Evolutionary conservation across 2,888 invertebrate species (phyloP).

Genomic region (Xestia xanthographa): DNA sequence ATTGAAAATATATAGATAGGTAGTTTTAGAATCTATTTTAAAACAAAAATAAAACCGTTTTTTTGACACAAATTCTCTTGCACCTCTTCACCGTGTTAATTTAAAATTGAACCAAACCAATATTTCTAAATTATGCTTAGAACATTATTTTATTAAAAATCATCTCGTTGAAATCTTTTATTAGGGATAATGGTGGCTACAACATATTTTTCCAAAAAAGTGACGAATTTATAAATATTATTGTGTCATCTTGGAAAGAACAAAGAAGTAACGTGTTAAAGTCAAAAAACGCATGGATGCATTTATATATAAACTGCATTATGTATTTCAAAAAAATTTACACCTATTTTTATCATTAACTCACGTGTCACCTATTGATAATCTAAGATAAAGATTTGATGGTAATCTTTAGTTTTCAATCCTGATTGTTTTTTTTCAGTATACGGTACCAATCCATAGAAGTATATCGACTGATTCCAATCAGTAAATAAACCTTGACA

Average conservation of each 20-base stretch:
- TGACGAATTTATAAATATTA: neutral
- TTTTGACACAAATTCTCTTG: too few relatives aligned
- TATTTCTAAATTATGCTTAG: neutral
- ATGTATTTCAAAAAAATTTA: neutral
- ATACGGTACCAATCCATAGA: too few relatives aligned
- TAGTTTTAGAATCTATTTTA: neutral
- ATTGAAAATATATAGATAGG: neutral
- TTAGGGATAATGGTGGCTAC: neutral
- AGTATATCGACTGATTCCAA: too few relatives aligned
- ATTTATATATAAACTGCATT: neutral
- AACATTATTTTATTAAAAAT: neutral
- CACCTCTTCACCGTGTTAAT: neutral
- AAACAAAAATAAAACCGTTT: neutral
- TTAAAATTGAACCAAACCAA: neutral
- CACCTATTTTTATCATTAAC: neutral
- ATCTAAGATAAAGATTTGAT: too few relatives aligned
- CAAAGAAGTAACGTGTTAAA: neutral
- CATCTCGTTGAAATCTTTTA: slow-evolving; percentile 50
- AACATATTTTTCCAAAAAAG: neutral
- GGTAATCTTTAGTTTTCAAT: too few relatives aligned
- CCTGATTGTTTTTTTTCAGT: too few relatives aligned
- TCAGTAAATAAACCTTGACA: too few relatives aligned
- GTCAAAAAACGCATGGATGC: neutral
- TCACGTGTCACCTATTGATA: neutral
- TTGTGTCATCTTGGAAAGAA: neutral